Evolutionary conservation across 2,113 vertebrate species (phyloP).

Genomic region (Nannobrachium achirus): DNA sequence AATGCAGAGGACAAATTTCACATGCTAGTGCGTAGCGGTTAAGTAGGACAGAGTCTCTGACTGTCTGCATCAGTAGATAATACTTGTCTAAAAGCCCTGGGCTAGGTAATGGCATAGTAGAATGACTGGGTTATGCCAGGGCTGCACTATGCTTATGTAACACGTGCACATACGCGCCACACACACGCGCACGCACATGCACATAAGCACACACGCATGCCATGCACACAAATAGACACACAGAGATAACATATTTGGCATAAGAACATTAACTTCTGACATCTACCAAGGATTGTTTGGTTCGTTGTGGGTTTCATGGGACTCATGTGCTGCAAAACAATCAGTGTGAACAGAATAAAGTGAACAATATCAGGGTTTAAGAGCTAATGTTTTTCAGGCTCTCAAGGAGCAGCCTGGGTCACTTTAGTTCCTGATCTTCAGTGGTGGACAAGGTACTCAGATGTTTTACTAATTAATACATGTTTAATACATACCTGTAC

Average conservation of each 20-base stretch:
- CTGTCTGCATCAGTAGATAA: conserved; percentile 39
- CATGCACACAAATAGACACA: too few relatives aligned
- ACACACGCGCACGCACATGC: neutral
- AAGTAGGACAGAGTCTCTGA: conserved; percentile 20
- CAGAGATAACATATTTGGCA: too few relatives aligned
- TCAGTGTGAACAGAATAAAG: conserved; percentile 5
- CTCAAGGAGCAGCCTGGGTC: conserved; percentile 11
- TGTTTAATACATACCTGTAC: too few relatives aligned
- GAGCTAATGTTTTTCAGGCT: neutral
- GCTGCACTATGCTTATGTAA: conserved; percentile 16
- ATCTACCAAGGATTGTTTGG: too few relatives aligned
- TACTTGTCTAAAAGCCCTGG: conserved; percentile 29
- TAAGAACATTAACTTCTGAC: too few relatives aligned
- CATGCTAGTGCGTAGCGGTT: conserved; percentile 32
- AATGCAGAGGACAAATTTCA: too few relatives aligned
- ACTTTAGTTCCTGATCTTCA: neutral
- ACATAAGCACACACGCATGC: neutral
- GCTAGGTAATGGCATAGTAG: conserved; percentile 26
- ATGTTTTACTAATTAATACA: too few relatives aligned
- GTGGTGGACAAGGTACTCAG: too few relatives aligned
- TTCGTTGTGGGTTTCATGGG: too few relatives aligned
- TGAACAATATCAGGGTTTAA: conserved; percentile 21
- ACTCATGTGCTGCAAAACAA: conserved; percentile 2
- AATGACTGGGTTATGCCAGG: conserved; percentile 14
- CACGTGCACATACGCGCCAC: neutral